Evolutionary conservation across 2,113 vertebrate genomes (phyloP).

Genomic region (Ceratotherium simum): DNA sequence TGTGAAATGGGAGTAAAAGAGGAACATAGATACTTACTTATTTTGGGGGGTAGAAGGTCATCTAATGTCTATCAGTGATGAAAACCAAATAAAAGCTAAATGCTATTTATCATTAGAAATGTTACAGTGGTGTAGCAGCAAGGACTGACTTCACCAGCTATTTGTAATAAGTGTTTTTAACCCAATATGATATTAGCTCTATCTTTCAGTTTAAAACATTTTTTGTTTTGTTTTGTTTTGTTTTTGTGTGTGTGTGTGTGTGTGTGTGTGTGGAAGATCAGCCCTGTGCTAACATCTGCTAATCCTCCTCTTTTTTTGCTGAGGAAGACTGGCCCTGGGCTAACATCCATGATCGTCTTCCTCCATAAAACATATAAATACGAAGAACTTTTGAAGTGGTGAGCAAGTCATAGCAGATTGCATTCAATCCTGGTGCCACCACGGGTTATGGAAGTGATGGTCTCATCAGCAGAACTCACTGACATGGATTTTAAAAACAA

Average conservation of each 20-base stretch:
- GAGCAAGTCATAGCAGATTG: neutral
- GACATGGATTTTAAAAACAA: neutral
- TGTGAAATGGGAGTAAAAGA: neutral
- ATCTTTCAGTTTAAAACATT: conserved; percentile 33
- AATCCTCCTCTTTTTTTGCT: too few relatives aligned
- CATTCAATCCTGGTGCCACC: neutral
- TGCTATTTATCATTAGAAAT: neutral
- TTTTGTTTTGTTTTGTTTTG: too few relatives aligned
- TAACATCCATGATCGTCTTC: too few relatives aligned
- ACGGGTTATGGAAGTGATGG: neutral
- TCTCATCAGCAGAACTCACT: conserved; percentile 3
- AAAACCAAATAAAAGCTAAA: conserved; percentile 56
- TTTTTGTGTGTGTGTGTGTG: too few relatives aligned
- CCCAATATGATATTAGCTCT: conserved; percentile 10
- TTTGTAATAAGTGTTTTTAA: conserved; percentile 18
- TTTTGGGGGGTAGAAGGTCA: neutral
- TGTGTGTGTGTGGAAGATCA: too few relatives aligned
- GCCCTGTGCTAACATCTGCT: too few relatives aligned
- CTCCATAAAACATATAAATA: conserved; percentile 43
- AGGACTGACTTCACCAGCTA: neutral
- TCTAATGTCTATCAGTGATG: neutral
- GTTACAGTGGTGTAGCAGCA: neutral
- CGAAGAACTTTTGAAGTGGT: conserved; percentile 35
- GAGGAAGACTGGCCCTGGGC: too few relatives aligned
- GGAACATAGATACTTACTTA: neutral